Base-by-base conservation (phyloP, 2,113 vertebrate genomes). In the Pleuronectes platessa region DNA sequence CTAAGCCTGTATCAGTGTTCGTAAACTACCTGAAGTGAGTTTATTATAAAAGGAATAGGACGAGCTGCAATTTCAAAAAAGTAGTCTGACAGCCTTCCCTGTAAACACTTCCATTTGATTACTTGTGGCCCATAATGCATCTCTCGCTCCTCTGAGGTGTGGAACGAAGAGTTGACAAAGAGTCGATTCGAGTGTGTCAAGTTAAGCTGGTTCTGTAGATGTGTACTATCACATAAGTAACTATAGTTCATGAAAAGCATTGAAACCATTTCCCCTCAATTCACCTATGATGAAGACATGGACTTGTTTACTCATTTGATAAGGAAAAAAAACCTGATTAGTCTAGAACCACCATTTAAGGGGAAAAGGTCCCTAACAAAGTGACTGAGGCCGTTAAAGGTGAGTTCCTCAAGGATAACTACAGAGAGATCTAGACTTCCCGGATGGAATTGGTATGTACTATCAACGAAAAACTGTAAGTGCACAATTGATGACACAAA, bases 341-440 rank as follows among this genome's bases (percentile, higher is more conserved):
- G 93, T 96, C 94, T 96, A 95, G 96, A 97, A 98, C 97, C 97
- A 98, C 97, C 97, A 96, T 97, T 94, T 94, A 92, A 94, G 93
- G 95, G 93, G 64, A 89, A 87, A 92, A 81, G 90, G 69, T 94
- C 95, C 94, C 94, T 91, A 86, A 53, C 59, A 95, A 96, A 96
- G 94, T 95, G 95, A 94, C 91, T 94, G 95, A 96, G 96, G 95
- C 95, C 92, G 93, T 95, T 94, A 94, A 94, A 95, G 94, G 94
- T 87, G 93, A 96, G 95, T 96, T 95, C 94, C 95, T 95, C 95
- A 94, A 89, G 92, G 90, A 91, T 91, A 93, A 90, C 92, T 83
- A 76, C 54, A 76, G 82, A 77, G 55, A 79, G 55, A 83, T 72
- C 72, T 26, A 45, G n/a, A 79, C 79, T 82, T 84, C 71, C 84